These are phyloP conservation scores for Lamellibrachia columna DNA, from an alignment of 2,888 invertebrate genomes.

Conservation along the genomic window DNA sequence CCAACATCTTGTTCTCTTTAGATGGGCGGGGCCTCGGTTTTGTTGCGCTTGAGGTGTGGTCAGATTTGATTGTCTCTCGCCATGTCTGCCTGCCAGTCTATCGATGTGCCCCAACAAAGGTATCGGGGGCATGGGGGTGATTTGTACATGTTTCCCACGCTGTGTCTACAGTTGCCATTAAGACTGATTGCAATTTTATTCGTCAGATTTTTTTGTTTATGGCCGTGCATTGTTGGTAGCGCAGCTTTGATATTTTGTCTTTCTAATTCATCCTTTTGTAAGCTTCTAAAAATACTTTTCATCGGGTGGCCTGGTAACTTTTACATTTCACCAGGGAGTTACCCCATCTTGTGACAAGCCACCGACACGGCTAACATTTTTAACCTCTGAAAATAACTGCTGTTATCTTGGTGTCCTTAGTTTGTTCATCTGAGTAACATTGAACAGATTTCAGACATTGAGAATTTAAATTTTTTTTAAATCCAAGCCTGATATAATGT, in stretches of 20 bases:
- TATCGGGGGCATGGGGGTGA: background rate
- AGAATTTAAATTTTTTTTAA: background rate
- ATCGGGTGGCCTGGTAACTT: background rate
- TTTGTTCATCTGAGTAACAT: too few species aligned
- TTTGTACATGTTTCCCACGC: background rate
- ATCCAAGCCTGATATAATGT: background rate
- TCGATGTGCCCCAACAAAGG: background rate
- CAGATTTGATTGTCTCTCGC: background rate
- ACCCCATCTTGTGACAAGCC: background rate
- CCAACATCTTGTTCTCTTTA: background rate
- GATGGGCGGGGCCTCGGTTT: background rate
- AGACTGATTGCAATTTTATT: constrained; percentile 12
- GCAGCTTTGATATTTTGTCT: background rate
- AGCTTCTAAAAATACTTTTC: background rate
- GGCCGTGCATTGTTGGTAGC: background rate
- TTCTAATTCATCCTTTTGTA: background rate
- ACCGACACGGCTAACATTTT: background rate
- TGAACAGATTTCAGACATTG: too few species aligned
- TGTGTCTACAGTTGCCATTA: background rate
- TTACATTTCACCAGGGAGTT: background rate
- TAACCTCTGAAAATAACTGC: background rate
- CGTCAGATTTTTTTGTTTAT: background rate
- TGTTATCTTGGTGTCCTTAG: background rate
- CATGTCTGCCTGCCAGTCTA: background rate
- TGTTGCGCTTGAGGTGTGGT: background rate